Conservation (phyloP, 2,113 vertebrate genomes). For the Epinephelus cyanopodus region DNA sequence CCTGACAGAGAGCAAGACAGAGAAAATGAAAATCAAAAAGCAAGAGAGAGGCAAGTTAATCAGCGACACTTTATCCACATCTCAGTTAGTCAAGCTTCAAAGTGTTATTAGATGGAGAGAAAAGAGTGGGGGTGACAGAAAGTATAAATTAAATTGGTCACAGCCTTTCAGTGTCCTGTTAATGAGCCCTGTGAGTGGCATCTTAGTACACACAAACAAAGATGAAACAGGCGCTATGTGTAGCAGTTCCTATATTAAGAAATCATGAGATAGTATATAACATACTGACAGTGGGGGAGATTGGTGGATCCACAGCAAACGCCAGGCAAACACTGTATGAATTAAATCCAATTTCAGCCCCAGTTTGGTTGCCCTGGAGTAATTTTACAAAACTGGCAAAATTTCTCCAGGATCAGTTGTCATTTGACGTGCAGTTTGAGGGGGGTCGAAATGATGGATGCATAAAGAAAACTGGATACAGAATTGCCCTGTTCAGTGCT, state of each 20-base stretch:
- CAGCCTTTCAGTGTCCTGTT: neutral
- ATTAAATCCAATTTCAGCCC: no score
- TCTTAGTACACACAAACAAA: neutral
- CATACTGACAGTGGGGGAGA: no score
- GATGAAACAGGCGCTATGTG: neutral
- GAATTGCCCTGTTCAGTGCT: no score
- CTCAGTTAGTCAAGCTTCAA: neutral
- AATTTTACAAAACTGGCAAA: no score
- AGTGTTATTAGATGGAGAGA: neutral
- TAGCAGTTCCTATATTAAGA: neutral
- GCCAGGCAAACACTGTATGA: no score
- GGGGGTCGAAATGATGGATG: no score
- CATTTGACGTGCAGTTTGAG: no score
- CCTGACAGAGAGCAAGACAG: neutral
- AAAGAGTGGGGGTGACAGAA: neutral
- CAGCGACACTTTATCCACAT: neutral
- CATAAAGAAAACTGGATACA: no score
- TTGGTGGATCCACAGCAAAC: no score
- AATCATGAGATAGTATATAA: neutral
- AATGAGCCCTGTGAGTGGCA: slow-evolving; percentile 2
- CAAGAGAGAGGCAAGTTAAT: neutral
- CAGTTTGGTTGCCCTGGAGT: no score
- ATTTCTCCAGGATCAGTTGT: no score
- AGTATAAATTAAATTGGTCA: slow-evolving; percentile 17
- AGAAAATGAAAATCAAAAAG: neutral